phyloP scores from a whole-genome alignment of 1,140 invertebrate species.

The Drosophila bocqueti region DNA sequence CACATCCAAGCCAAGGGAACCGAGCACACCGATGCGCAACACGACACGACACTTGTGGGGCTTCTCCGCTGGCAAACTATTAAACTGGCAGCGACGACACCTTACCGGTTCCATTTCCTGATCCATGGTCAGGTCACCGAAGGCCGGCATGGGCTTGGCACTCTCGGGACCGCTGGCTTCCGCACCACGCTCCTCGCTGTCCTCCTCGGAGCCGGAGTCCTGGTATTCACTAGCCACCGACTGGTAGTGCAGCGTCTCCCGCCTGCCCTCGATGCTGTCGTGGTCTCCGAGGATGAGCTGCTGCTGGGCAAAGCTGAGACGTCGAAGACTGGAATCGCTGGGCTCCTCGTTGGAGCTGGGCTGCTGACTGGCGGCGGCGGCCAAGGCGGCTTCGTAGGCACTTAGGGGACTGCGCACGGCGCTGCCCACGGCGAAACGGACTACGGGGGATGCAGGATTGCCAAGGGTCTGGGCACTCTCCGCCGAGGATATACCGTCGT shows the following conservation, averaged over 20 bases:
- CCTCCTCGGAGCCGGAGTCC: constrained; percentile 55
- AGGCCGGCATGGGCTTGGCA: constrained; percentile 85
- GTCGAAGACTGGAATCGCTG: constrained; percentile 72
- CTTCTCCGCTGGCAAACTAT: constrained; percentile 43
- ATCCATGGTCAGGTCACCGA: constrained; percentile 86
- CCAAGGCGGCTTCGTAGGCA: constrained; percentile 66
- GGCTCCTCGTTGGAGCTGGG: constrained; percentile 64
- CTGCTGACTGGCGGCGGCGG: constrained; percentile 65
- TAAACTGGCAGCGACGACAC: constrained; percentile 39
- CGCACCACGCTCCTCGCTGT: constrained; percentile 30
- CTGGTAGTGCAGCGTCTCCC: constrained; percentile 63
- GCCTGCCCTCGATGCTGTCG: constrained; percentile 69
- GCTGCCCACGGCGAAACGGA: constrained; percentile 80
- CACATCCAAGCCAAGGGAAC: constrained; percentile 27
- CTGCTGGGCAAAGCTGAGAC: constrained; percentile 64
- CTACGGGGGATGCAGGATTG: constrained; percentile 37
- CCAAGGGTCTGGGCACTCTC: constrained; percentile 64
- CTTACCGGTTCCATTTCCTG: constrained; percentile 84
- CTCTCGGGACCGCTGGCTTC: constrained; percentile 22
- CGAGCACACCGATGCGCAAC: constrained; percentile 33
- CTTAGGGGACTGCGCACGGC: constrained; percentile 64
- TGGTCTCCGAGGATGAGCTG: constrained; percentile 65
- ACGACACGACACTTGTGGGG: constrained; percentile 55
- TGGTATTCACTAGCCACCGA: constrained; percentile 70
- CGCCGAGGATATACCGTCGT: constrained; percentile 68